These are phyloP conservation scores for Dipodomys ordii DNA, from an alignment of 2,113 vertebrate species.

Conservation along the genomic window DNA sequence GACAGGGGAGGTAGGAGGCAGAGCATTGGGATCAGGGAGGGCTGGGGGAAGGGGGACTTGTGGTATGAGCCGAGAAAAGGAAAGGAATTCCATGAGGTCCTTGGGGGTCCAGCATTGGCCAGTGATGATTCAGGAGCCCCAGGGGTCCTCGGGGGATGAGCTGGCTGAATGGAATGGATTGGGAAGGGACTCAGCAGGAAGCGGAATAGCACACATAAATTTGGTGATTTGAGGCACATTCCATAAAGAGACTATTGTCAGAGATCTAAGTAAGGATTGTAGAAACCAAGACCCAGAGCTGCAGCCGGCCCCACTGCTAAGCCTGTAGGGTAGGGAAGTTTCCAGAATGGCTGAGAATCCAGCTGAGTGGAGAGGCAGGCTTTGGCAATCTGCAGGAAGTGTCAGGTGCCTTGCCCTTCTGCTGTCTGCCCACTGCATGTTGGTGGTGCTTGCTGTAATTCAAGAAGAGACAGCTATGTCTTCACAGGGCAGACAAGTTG, in stretches of 20 bases:
- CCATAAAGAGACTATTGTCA: background rate
- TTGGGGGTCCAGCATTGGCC: background rate
- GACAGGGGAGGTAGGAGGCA: background rate
- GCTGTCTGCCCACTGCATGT: background rate
- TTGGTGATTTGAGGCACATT: background rate
- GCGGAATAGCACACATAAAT: background rate
- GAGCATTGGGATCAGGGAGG: background rate
- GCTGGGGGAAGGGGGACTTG: background rate
- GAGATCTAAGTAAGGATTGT: background rate
- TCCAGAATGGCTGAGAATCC: background rate
- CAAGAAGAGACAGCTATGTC: background rate
- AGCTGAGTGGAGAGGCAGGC: background rate
- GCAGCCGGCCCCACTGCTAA: background rate
- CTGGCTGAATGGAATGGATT: background rate
- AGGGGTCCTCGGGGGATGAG: background rate
- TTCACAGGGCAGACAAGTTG: background rate
- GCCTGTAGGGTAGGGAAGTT: background rate
- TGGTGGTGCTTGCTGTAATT: rapidly evolving
- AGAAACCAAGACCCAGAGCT: background rate
- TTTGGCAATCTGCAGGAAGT: background rate
- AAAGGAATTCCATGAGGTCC: background rate
- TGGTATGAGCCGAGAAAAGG: background rate
- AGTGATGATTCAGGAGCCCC: background rate
- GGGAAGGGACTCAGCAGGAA: constrained; percentile 17
- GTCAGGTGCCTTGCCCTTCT: background rate